Percentiles rank a stretch among this genome's conserved stretches.
These are phyloP conservation scores for Gymnothorax reevesii DNA, from an alignment of 2,797 vertebrate genomes.

Conservation along the genomic window DNA sequence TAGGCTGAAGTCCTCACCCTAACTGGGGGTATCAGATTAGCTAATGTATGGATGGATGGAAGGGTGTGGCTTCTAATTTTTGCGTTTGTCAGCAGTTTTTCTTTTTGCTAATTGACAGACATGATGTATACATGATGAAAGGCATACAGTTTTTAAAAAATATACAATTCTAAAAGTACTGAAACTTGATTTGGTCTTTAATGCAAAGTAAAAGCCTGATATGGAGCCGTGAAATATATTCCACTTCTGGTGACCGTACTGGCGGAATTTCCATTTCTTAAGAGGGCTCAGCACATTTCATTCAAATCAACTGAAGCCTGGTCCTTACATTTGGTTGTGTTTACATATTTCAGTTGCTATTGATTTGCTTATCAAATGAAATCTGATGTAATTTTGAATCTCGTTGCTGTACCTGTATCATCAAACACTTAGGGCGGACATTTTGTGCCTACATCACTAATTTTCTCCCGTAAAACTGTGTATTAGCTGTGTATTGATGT, in stretches of 20 bases:
- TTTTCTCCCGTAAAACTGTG: constrained; percentile 51
- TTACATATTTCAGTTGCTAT: neutral
- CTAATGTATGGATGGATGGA: too few relatives aligned
- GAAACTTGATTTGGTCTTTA: too few relatives aligned
- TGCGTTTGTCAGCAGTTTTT: too few relatives aligned
- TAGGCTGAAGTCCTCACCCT: too few relatives aligned
- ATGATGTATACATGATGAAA: too few relatives aligned
- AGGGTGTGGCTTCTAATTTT: too few relatives aligned
- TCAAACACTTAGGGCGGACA: neutral
- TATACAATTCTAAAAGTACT: too few relatives aligned
- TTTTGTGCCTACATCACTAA: constrained; percentile 55
- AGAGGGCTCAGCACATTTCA: neutral
- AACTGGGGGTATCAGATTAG: too few relatives aligned
- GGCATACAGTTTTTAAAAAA: too few relatives aligned
- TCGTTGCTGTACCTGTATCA: neutral
- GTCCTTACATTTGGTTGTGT: neutral
- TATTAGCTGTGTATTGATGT: constrained; percentile 58
- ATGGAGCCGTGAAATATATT: neutral
- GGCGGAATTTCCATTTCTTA: neutral
- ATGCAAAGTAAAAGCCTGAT: neutral
- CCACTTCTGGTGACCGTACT: neutral
- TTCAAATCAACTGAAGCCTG: neutral
- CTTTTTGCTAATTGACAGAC: too few relatives aligned
- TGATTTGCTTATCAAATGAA: neutral
- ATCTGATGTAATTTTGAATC: neutral